A percentile compares a stretch with the other conserved stretches of the same genome.
Conservation (phyloP, 2,888 invertebrate species). For the Oscheius sp. region DNA sequence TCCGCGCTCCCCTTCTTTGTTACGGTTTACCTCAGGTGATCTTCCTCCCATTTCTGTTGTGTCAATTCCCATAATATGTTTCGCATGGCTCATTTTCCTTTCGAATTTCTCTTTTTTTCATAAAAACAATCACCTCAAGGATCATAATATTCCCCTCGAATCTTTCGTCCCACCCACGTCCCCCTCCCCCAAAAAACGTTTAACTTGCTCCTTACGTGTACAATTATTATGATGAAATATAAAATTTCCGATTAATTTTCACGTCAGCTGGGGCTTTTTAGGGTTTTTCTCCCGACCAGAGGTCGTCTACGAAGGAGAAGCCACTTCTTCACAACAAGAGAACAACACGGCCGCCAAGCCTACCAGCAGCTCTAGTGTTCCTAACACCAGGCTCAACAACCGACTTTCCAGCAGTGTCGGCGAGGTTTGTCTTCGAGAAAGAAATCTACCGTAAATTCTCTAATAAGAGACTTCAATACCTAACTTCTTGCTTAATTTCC, state of each 20-base stretch:
- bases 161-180: not conserved
- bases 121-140: no score
- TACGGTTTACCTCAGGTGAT: slow-evolving; percentile 18
- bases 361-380: slow-evolving; percentile 29
- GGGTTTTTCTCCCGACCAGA: slow-evolving; percentile 26
- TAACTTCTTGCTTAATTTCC: no score
- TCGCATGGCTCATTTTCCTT: not conserved
- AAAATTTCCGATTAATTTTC: not conserved
- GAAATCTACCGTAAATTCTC: no score
- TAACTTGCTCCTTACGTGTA: slow-evolving; percentile 3
- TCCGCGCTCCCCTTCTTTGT: not conserved
- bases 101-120: no score
- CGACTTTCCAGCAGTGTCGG: slow-evolving; percentile 55
- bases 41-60: not conserved
- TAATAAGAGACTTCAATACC: no score
- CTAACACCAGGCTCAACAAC: slow-evolving; percentile 36
- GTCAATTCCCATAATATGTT: not conserved
- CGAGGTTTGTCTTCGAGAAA: slow-evolving; percentile 30
- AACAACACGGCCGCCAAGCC: no score
- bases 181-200: not conserved
- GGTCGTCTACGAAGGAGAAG: slow-evolving; percentile 14
- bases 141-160: no score
- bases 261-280: slow-evolving; percentile 3
- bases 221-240: not conserved
- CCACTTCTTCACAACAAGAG: not conserved